Evolutionary conservation across 2,888 invertebrate genomes (phyloP), one percentile per base, ranked within the genome.

Genomic region (Labia minor): DNA sequence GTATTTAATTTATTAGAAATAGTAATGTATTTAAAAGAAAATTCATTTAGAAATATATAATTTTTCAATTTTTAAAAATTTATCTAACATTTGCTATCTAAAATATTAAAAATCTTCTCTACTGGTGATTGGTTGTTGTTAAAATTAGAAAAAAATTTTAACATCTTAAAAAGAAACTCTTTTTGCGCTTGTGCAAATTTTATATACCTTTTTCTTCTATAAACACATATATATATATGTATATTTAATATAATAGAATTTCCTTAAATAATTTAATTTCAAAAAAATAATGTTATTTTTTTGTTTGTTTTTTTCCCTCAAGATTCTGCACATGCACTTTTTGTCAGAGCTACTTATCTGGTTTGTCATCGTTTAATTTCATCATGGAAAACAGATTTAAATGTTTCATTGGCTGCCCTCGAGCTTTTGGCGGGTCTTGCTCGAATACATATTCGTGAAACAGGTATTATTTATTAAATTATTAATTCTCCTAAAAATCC

Each of bases 351-450:
- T 6, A 94, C 95, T 0, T 94, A 95, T 75, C 82, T 96, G 73
- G 95, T 96, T 37, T 97, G 95, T 75, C 95, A 95, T 78, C 88
- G 95, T 19, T 82, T 97, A 68, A 95, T 95, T 75, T 94, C 95
- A 0, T 91, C 94, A 0, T 97, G 96, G 96, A 96, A 95, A 80
- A 89, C 91, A 0, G 96, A 97, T 78, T 81, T 96, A 69, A 95
- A 94, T 76, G 91, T 95, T 49, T 95, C 95, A 0, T 79, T 97
- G 67, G 95, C 96, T 0, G 96, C 96, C 0, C 79, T 97, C 70
- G 97, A 97, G 77, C 83, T 96, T 66, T 81, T 97, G 0, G 89
- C 92, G 4, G 95, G 95, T 8, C 82, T 97, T 65, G 95, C 95
- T 19, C 86, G 94, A 73, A 85, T 93, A n/a, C 88, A 90, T 72